Evolutionary conservation across 2,113 vertebrate species (phyloP), one percentile per base, ranked within the genome.

Genomic region (Pristiophorus japonicus): DNA sequence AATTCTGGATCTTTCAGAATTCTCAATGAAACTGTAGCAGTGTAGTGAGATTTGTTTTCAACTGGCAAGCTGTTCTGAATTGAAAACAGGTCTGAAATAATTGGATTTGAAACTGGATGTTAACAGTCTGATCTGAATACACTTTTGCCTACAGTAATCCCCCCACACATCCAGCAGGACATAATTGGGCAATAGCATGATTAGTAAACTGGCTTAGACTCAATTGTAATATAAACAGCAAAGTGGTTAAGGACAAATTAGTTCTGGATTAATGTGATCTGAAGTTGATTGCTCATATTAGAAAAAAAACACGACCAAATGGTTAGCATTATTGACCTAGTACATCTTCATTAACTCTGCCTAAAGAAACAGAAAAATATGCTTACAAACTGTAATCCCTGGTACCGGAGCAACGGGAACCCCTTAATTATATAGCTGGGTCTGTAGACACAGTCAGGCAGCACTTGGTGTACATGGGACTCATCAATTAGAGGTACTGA

Each of bases 341-440:
- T 34, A 45, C 91, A 94, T 66, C 62, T 22, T 94, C 62, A n/a
- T 93, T 65, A 24, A 45, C 18, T 27, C 38, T 70, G 63, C 22
- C 65, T 47, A 67, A 42, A 67, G 20, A 73, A 94, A 47, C 66
- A 34, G 0, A 63, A 95, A 18, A 38, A 96, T 65, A 59, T 11
- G 98, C 99, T 97, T 98, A 99, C 99, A 96, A 98, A 99, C 94
- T 98, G 98, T 70, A 99, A 97, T 20, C 99, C 99, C 96, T 99
- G 98, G 96, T 99, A 99, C 95, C 99, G 99, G 34, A 96, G 95
- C 91, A 99, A 97, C 16, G 97, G 97, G 4, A 97, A 97, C 96
- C 97, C 98, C 75, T 97, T 98, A 95, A 99, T 97, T 66, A 97
- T 97, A 96, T 99, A 99, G 97, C 98, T 99, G 97, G 99, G 98